These are phyloP conservation scores for Coregonus clupeaformis DNA, from an alignment of 2,113 vertebrate species.

Conservation along the genomic window DNA sequence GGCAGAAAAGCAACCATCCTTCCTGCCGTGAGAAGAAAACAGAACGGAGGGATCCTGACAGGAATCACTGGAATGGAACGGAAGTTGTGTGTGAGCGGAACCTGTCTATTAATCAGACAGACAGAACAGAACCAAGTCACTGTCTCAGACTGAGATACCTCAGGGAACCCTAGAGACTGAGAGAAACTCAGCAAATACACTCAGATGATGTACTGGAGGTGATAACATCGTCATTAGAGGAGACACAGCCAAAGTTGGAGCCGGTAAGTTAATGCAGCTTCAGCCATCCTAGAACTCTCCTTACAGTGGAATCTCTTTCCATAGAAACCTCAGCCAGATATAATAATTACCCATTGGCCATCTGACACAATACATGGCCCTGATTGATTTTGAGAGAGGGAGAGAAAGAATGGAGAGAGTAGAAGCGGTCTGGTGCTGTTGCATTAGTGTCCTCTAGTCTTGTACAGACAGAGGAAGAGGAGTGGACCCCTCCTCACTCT, in stretches of 20 bases:
- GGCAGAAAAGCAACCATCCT: conserved; percentile 12
- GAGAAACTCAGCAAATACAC: background rate
- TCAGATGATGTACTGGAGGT: too few species aligned
- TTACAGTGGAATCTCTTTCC: background rate
- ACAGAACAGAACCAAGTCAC: conserved; percentile 29
- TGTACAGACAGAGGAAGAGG: background rate
- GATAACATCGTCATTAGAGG: background rate
- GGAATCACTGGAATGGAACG: conserved; percentile 55
- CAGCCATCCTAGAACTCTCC: conserved; percentile 1
- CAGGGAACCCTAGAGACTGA: conserved; percentile 34
- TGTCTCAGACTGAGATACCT: conserved; percentile 8
- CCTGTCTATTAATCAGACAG: conserved; percentile 42
- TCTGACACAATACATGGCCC: background rate
- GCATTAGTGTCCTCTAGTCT: background rate
- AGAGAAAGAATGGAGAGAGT: background rate
- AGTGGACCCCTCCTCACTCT: background rate
- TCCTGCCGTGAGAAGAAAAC: conserved; percentile 8
- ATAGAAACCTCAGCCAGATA: background rate
- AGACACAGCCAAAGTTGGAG: too few species aligned
- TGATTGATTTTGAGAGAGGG: background rate
- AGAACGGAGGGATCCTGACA: conserved; percentile 46
- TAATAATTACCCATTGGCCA: too few species aligned
- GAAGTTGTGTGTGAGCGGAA: conserved; percentile 12
- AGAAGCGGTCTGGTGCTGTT: background rate
- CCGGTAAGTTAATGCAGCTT: background rate